Conservation (phyloP, 1,140 invertebrate genomes). For the Aphelenchoides fujianensis region DNA sequence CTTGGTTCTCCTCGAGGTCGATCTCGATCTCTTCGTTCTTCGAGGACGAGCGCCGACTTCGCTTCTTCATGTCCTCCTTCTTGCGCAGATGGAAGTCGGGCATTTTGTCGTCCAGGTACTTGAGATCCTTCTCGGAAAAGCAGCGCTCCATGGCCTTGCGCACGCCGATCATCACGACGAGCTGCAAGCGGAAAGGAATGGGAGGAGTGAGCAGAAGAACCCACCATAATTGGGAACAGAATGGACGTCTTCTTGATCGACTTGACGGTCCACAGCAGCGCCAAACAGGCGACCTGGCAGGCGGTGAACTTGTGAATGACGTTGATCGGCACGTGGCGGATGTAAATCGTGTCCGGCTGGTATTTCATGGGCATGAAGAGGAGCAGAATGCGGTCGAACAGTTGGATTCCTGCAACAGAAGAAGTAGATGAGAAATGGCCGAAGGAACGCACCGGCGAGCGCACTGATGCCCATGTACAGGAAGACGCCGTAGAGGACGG, state of each 20-base stretch:
- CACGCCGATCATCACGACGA: conserved; percentile 95
- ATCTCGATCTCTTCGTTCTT: conserved; percentile 45
- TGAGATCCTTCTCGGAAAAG: conserved; percentile 86
- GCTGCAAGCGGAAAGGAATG: conserved; percentile 64
- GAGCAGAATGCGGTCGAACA: conserved; percentile 89
- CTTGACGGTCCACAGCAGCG: conserved; percentile 88
- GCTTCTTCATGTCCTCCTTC: conserved; percentile 68
- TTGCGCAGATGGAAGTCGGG: conserved; percentile 79
- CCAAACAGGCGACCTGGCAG: conserved; percentile 87
- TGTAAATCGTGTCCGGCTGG: conserved; percentile 95
- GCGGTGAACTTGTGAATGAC: conserved; percentile 90
- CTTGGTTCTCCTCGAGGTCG: conserved; percentile 58
- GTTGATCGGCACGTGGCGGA: conserved; percentile 86
- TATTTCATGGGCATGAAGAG: conserved; percentile 98
- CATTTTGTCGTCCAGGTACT: conserved; percentile 94
- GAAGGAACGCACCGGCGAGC: conserved; percentile 66
- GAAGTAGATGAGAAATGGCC: not conserved
- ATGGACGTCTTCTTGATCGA: conserved; percentile 90
- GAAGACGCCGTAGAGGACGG: conserved; percentile 89
- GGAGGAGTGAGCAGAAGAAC: conserved; percentile 28
- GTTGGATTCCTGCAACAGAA: conserved; percentile 69
- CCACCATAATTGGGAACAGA: conserved; percentile 92
- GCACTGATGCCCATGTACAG: conserved; percentile 98
- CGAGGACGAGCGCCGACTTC: conserved; percentile 23
- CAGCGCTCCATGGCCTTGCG: conserved; percentile 85